A percentile compares a stretch with the other conserved stretches of the same genome.
Evolutionary conservation across 2,113 vertebrate genomes (phyloP).

Genomic region (Ranitomeya variabilis): DNA sequence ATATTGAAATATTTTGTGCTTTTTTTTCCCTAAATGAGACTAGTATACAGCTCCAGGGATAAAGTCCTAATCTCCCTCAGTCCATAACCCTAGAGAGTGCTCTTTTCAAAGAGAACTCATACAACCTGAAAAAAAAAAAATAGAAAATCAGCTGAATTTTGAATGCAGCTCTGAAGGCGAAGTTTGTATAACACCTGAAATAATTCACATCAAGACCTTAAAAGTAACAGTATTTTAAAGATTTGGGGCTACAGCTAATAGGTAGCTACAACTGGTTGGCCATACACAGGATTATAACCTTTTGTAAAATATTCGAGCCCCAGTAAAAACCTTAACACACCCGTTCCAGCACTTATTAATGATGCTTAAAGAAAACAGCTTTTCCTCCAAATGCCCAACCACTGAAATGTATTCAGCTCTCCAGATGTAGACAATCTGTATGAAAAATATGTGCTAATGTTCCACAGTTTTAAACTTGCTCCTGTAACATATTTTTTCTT

Average conservation of each 20-base stretch:
- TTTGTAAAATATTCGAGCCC: background rate
- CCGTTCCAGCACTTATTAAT: conserved; percentile 14
- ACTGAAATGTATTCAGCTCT: conserved; percentile 26
- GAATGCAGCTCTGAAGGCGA: no score
- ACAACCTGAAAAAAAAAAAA: background rate
- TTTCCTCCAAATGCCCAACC: conserved; percentile 28
- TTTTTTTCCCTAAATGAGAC: no score
- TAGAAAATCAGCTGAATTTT: no score
- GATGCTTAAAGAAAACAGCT: conserved; percentile 31
- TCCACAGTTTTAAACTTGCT: background rate
- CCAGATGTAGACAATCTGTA: conserved; percentile 33
- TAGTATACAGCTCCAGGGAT: no score
- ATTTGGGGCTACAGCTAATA: background rate
- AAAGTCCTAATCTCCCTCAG: no score
- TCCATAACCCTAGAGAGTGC: no score
- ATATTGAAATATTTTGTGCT: no score
- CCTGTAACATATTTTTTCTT: background rate
- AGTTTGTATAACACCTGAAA: background rate
- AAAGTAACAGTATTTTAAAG: background rate
- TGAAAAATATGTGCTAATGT: background rate
- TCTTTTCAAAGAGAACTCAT: background rate
- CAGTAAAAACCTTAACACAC: background rate
- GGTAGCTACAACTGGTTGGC: background rate
- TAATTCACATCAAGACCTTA: no score
- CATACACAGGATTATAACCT: background rate